A percentile compares a stretch with the other conserved stretches of the same genome.
Conservation (phyloP, 2,113 vertebrate species). For the Archocentrus centrarchus region DNA sequence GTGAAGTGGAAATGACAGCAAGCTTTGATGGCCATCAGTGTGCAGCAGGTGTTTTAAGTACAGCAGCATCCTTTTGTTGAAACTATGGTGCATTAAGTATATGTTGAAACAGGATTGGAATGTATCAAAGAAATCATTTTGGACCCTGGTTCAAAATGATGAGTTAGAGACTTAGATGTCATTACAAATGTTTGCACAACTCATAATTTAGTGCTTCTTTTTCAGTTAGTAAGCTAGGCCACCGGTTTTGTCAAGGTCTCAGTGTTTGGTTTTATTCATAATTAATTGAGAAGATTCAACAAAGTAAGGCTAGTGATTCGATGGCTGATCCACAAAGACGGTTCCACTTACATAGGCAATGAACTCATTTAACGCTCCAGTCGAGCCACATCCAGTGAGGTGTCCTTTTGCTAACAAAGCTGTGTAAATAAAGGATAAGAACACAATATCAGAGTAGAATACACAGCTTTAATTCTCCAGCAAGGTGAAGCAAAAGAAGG, state of each 20-base stretch:
- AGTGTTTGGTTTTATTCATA: background rate
- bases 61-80: background rate
- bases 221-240: background rate
- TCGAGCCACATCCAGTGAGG: background rate
- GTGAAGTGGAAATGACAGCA: background rate
- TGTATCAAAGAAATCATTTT: too few species aligned
- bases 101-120: background rate
- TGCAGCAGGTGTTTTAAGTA: background rate
- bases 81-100: accelerated
- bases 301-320: background rate
- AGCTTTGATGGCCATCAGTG: background rate
- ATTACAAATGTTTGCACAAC: background rate
- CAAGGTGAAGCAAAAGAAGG: slow-evolving; percentile 35
- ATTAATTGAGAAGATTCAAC: background rate
- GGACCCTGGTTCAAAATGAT: background rate
- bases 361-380: background rate
- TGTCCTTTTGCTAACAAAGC: slow-evolving; percentile 10
- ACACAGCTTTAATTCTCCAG: background rate
- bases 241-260: background rate
- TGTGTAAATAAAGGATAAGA: slow-evolving; percentile 21
- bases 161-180: accelerated
- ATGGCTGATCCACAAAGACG: background rate
- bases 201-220: background rate
- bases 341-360: background rate
- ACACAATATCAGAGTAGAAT: background rate